Evolutionary conservation across 2,113 vertebrate species (phyloP).

Genomic region (Cheilinus undulatus): DNA sequence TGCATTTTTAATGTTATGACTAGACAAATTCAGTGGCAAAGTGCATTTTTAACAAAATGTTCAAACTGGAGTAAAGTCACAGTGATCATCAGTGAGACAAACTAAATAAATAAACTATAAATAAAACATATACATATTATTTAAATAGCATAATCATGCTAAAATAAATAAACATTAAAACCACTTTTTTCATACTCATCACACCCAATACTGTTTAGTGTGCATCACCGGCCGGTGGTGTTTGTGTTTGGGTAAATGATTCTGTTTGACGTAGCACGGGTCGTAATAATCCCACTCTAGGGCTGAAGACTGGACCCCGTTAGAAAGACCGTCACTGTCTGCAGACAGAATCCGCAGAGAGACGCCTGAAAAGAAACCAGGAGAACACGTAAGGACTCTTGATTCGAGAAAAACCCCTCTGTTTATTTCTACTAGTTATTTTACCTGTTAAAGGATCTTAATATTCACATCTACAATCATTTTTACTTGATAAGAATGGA

Average conservation of each 20-base stretch:
- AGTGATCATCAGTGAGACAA: constrained; percentile 36
- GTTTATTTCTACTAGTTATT: too few species aligned
- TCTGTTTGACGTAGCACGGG: constrained; percentile 84
- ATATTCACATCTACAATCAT: too few species aligned
- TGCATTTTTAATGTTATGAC: constrained; percentile 9
- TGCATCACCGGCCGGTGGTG: constrained; percentile 72
- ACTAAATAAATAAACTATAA: neutral
- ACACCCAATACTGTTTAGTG: constrained; percentile 85
- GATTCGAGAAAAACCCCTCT: too few species aligned
- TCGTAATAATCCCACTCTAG: constrained; percentile 90
- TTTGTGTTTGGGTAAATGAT: constrained; percentile 77
- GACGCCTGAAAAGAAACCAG: constrained; percentile 75
- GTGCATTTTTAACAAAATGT: neutral
- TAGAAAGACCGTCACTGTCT: constrained; percentile 83
- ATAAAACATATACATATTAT: neutral
- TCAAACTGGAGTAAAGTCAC: neutral
- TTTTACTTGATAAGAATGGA: too few species aligned
- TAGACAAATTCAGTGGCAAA: constrained; percentile 30
- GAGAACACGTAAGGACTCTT: neutral
- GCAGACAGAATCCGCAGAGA: constrained; percentile 86
- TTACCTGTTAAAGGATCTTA: too few species aligned
- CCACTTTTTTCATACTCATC: neutral
- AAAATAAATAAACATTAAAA: constrained; percentile 56
- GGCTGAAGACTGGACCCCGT: constrained; percentile 65
- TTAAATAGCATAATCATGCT: constrained; percentile 45